Percentiles rank a stretch among this genome's conserved stretches.
Evolutionary conservation across 1,140 invertebrate genomes (phyloP).

Genomic region (Drosophila micromelanica): DNA sequence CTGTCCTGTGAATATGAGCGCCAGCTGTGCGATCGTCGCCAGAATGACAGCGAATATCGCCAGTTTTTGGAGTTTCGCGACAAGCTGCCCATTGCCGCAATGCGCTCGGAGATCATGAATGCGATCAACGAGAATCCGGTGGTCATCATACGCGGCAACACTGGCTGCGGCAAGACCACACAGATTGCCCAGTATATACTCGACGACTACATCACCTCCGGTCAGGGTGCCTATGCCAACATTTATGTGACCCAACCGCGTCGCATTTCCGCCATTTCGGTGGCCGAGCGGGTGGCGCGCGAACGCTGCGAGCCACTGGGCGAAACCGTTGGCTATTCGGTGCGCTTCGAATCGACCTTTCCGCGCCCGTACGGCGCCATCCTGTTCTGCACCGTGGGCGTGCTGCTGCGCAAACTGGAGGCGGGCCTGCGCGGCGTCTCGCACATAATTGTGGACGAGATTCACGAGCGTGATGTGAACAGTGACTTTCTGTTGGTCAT

Average conservation of each 20-base stretch:
- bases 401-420: conserved; percentile 96
- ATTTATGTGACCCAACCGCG: conserved; percentile 97
- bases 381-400: conserved; percentile 97
- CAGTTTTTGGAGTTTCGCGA: conserved; percentile 87
- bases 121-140: conserved; percentile 94
- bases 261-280: conserved; percentile 96
- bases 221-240: conserved; percentile 92
- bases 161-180: conserved; percentile 96
- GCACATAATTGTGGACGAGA: conserved; percentile 98
- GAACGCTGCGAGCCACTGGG: conserved; percentile 95
- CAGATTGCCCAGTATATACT: conserved; percentile 98
- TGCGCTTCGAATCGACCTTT: conserved; percentile 94
- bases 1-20: conserved; percentile 91
- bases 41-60: conserved; percentile 56
- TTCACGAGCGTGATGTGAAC: conserved; percentile 98
- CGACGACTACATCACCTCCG: conserved; percentile 95
- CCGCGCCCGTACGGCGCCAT: conserved; percentile 97
- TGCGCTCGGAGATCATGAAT: conserved; percentile 91
- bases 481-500: conserved; percentile 98
- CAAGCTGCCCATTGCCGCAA: conserved; percentile 90
- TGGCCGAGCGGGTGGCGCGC: conserved; percentile 94
- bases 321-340: conserved; percentile 94
- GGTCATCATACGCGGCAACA: conserved; percentile 95
- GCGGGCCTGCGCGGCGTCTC: conserved; percentile 93
- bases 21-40: conserved; percentile 86